Percentiles rank a stretch among this genome's conserved stretches.
phyloP scores from a whole-genome alignment of 2,113 vertebrate genomes.

The Notarius lentiginosus region DNA sequence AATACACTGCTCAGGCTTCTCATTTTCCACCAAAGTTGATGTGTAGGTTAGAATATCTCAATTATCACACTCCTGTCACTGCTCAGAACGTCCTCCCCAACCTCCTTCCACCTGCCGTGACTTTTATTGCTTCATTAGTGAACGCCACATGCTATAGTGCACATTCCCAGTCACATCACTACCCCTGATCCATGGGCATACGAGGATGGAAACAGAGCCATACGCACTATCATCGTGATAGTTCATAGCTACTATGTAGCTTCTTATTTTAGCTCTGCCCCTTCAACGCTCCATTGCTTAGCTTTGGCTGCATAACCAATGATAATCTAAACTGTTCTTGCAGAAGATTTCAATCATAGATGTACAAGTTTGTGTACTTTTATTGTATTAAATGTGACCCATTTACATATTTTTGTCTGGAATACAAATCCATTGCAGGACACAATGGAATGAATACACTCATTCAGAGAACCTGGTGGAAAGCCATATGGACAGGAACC shows the following conservation, averaged over 20 bases:
- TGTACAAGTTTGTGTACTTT: neutral
- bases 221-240: neutral
- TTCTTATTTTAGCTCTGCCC: neutral
- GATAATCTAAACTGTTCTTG: neutral
- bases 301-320: neutral
- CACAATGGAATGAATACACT: neutral
- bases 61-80: constrained; percentile 76
- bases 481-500: neutral
- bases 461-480: neutral
- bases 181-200: constrained; percentile 67
- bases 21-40: constrained; percentile 21
- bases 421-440: neutral
- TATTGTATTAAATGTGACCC: neutral
- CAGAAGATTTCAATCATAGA: neutral
- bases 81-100: constrained; percentile 44
- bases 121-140: constrained; percentile 99
- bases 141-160: constrained; percentile 80
- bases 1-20: neutral
- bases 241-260: no score
- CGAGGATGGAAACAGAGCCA: constrained; percentile 59
- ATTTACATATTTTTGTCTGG: neutral
- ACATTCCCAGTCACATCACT: constrained; percentile 67
- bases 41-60: constrained; percentile 73
- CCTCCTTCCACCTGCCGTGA: constrained; percentile 76
- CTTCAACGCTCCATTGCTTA: neutral